phyloP scores from a whole-genome alignment of 2,888 invertebrate genomes.

The Diarsia dahlii region DNA sequence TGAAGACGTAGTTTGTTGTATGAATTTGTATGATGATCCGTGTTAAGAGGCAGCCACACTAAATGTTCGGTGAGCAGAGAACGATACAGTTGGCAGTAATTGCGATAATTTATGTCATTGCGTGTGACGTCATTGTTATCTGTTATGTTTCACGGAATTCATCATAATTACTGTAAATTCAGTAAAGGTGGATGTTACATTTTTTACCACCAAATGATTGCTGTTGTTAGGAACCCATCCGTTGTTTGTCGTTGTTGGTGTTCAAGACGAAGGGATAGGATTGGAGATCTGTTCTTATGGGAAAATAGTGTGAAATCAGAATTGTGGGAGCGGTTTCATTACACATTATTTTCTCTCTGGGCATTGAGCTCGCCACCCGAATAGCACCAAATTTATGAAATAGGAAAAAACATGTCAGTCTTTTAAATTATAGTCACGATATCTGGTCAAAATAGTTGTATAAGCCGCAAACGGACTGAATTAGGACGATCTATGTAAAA shows the following conservation, averaged over 20 bases:
- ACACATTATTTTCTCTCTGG: not conserved
- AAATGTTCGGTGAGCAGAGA: not conserved
- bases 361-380: conserved; percentile 9
- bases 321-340: not conserved
- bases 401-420: conserved; percentile 10
- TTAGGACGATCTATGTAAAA: not conserved
- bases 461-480: not conserved
- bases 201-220: not conserved
- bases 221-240: conserved; percentile 20
- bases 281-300: conserved; percentile 7
- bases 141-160: conserved; percentile 6
- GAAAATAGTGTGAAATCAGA: not conserved
- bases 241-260: conserved; percentile 27
- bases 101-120: not conserved
- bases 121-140: not conserved
- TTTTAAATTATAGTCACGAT: not conserved
- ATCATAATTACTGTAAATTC: conserved; percentile 1
- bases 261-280: not conserved
- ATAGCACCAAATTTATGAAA: not conserved
- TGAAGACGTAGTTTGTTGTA: not conserved
- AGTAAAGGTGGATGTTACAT: not conserved
- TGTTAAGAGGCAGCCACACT: not conserved
- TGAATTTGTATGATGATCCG: not conserved
- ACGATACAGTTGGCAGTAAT: conserved; percentile 4
- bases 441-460: not conserved